Base-by-base conservation (phyloP, 1,140 invertebrate genomes). In the Danaus plexippus region DNA sequence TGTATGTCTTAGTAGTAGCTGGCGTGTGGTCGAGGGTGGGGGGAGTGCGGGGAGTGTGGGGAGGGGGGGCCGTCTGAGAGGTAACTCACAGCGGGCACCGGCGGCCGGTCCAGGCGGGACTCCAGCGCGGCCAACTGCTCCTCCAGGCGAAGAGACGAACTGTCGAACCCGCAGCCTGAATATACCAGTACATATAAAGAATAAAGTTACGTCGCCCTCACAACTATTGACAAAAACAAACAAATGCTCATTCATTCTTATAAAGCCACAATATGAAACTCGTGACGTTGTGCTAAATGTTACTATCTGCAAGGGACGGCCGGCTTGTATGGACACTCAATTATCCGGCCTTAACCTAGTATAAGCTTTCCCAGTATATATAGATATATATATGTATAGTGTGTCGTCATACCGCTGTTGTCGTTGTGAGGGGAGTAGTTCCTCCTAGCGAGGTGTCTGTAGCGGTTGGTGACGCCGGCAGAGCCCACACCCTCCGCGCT, bases 91-190 rank as follows among this genome's bases (percentile, higher is more conserved):
- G 78, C 76, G 70, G 82, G 77, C 71, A 85, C 81, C 67, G 82
- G 77, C 62, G 80, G 80, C 51, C 75, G 77, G 68, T 85, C 81
- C 67, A 81, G 71, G 9, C 83, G 80, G 52, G 79, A 77, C 69
- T 95, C 93, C 60, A 95, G 89, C 82, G 94, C 93, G 85, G 94
- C 94, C 54, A 95, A 84, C 81, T 95, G 93, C 84, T 94, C 92
- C 74, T 94, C 94, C 56, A 95, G 88, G 48, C 92, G 93, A 71
- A 94, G 92, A 68, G 92, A 92, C 10, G 91, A 92, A 75, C 91
- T 91, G 77, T 93, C 92, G 76, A 93, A 93, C 67, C 91, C 92
- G 74, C 92, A 93, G 70, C 91, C 92, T 85, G 71, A 9, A 52
- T 10, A 50, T 44, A 62, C 9, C 54, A 41, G 44, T 46, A 10